Evolutionary conservation across 2,888 invertebrate genomes (phyloP), one percentile per base, ranked within the genome.

Genomic region (Tachina grossa): DNA sequence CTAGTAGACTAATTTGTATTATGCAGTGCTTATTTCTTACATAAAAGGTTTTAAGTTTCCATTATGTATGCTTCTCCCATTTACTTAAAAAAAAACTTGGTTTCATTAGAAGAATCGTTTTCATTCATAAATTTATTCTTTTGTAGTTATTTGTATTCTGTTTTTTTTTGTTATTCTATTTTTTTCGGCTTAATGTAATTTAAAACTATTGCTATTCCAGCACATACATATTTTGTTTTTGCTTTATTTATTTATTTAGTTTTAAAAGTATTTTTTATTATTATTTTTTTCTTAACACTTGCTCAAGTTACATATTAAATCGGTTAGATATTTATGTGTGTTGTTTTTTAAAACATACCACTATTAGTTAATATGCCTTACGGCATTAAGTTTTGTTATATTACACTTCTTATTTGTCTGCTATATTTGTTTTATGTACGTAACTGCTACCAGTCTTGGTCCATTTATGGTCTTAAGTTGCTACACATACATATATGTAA

Each of bases 401-500:
- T 71, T 77, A 65, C 51, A 65, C 66, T 74, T 53, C 2, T 51
- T 19, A 9, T 47, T 65, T 55, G 31, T 19, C 8, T 75, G 49
- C 22, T 72, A 13, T 57, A 22, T 68, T 16, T 31, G 22, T 63
- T 63, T 43, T 63, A 11, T 65, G 49, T 63, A 11, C 47, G 49
- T 68, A 61, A 66, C 53, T 61, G 75, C 81, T 59, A 81, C 76
- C 39, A 71, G 82, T 76, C 74, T 72, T 81, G 84, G 84, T 84
- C 84, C 84, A 84, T 84, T 84, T 84, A 84, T 84, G 49, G 84
- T 53, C 49, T 31, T 68, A 43, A 77, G 1, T 16, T 77, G 13
- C n/a, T 61, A 51, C n/a, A 45, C 45, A 65, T 57, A 57, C n/a
- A n/a, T n/a, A n/a, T n/a, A n/a, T n/a, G n/a, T 43, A 77, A 66